Evolutionary conservation across 2,113 vertebrate species (phyloP).

Genomic region (Pollimyrus isidori): DNA sequence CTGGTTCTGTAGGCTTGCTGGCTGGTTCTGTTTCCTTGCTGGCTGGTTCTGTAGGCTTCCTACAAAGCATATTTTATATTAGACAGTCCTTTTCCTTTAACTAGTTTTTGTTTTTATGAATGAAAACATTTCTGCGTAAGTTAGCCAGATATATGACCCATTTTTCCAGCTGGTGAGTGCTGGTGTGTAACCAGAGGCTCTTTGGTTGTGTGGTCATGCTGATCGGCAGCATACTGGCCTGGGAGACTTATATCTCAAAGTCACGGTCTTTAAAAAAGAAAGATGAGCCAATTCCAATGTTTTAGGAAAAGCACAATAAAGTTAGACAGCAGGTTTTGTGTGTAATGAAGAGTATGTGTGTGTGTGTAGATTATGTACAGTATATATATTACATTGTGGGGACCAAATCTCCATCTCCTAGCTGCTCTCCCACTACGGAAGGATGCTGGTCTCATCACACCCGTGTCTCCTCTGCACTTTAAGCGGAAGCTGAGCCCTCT

Average conservation of each 20-base stretch:
- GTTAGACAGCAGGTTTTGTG: neutral
- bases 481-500: neutral
- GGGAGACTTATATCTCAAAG: neutral
- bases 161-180: neutral
- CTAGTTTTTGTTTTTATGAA: neutral
- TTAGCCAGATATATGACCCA: neutral
- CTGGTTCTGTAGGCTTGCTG: neutral
- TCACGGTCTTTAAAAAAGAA: neutral
- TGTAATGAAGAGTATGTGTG: neutral
- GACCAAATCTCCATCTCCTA: neutral
- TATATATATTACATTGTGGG: neutral
- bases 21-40: neutral
- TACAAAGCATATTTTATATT: neutral
- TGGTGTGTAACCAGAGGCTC: neutral
- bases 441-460: neutral
- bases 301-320: neutral
- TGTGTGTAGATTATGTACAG: neutral
- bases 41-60: no score
- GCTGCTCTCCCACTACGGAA: neutral
- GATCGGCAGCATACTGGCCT: neutral
- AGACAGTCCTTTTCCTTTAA: neutral
- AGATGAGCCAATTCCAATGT: neutral
- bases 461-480: neutral
- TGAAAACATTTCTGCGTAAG: neutral
- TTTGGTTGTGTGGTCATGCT: neutral